A percentile compares a stretch with the other conserved stretches of the same genome.
Conservation (phyloP, 1,140 invertebrate genomes). For the Heliconius melpomene region DNA sequence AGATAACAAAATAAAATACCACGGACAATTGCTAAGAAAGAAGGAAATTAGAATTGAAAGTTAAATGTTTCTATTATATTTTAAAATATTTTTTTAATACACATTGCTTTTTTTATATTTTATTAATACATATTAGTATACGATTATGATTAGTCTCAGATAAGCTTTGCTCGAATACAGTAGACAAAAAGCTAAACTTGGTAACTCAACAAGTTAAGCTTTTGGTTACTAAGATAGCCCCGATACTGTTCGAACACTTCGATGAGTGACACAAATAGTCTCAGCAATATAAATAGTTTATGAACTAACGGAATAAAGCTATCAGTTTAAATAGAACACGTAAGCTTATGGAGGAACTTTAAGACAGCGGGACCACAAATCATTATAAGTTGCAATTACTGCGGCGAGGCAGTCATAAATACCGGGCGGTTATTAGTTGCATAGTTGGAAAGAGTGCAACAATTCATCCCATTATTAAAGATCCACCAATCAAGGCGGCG, state of each 20-base stretch:
- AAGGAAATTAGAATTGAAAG: conserved; percentile 24
- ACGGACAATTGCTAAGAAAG: conserved; percentile 36
- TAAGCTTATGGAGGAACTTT: conserved; percentile 46
- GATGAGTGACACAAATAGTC: conserved; percentile 35
- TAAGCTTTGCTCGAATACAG: background rate
- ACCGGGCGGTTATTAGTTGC: conserved; percentile 65
- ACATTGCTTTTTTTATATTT: background rate
- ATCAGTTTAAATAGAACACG: conserved; percentile 45
- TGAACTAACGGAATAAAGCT: conserved; percentile 44
- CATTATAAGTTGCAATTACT: conserved; percentile 73
- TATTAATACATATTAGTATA: background rate
- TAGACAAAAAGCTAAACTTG: background rate
- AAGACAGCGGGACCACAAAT: conserved; percentile 63
- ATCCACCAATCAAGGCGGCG: conserved; percentile 27
- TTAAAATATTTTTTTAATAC: background rate
- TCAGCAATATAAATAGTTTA: conserved; percentile 43
- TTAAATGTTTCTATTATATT: conserved; percentile 3
- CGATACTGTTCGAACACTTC: conserved; percentile 21
- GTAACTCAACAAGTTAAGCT: too few species aligned
- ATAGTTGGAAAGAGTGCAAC: conserved; percentile 68
- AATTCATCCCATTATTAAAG: conserved; percentile 43
- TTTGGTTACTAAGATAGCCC: too few species aligned
- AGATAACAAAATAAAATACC: conserved; percentile 41
- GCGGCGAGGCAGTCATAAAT: conserved; percentile 59
- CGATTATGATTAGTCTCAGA: background rate